Evolutionary conservation across 2,113 vertebrate species (phyloP).

Genomic region (Alaudala cheleensis): DNA sequence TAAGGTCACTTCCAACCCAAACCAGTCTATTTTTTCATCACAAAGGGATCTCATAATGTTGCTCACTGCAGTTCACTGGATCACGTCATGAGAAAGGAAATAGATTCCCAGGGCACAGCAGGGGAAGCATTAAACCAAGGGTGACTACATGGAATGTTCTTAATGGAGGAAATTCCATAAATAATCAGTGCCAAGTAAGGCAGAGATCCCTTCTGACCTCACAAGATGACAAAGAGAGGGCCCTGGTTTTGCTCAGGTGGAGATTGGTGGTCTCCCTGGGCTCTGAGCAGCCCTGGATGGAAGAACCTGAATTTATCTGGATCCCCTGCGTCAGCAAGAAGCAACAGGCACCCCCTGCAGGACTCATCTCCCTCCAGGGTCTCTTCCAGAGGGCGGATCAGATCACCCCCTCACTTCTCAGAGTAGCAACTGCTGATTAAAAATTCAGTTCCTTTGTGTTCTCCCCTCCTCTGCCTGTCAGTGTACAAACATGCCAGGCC

Average conservation of each 20-base stretch:
- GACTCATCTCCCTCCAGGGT: not conserved
- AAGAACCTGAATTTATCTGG: not conserved
- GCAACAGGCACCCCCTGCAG: not conserved
- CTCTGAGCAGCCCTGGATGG: not conserved
- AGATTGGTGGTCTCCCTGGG: not conserved
- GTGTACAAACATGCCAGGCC: not conserved
- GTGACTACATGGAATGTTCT: not conserved
- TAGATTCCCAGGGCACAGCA: not conserved
- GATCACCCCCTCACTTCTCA: slow-evolving; percentile 22
- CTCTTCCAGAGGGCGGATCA: not conserved
- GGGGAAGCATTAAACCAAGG: not conserved
- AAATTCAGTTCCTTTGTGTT: not conserved
- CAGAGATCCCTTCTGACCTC: not conserved
- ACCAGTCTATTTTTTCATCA: not conserved
- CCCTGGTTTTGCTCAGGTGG: not conserved
- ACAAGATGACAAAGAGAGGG: not conserved
- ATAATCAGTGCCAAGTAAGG: not conserved
- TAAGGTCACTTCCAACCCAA: not conserved
- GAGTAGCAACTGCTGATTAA: slow-evolving; percentile 22
- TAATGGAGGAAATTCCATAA: not conserved
- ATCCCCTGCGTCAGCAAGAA: not conserved
- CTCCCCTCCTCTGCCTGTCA: slow-evolving; percentile 4
- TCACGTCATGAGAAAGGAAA: not conserved
- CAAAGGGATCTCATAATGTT: not conserved
- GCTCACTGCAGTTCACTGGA: not conserved